phyloP scores from a whole-genome alignment of 1,140 invertebrate species.

The Wiebesia pumilae region DNA sequence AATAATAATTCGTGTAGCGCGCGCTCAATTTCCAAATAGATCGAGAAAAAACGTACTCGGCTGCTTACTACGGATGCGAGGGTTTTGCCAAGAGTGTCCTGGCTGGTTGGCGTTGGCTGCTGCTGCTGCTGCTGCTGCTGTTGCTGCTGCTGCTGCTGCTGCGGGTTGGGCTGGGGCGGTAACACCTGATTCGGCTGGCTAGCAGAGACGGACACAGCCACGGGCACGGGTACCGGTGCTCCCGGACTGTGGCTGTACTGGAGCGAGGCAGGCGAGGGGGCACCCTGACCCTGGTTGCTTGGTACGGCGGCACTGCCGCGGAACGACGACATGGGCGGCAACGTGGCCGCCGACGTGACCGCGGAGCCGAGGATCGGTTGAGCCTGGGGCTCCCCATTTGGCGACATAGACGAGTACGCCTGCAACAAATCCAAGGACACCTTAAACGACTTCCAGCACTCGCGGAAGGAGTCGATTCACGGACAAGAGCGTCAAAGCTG shows the following conservation, averaged over 20 bases:
- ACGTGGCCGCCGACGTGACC: conserved; percentile 80
- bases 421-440: conserved; percentile 64
- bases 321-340: conserved; percentile 96
- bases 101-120: conserved; percentile 74
- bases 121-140: conserved; percentile 59
- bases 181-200: not conserved
- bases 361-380: conserved; percentile 74
- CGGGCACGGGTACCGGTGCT: conserved; percentile 67
- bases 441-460: too few species aligned
- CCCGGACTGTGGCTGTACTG: conserved; percentile 74
- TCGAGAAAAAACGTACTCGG: not conserved
- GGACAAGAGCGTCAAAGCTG: too few species aligned
- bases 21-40: not conserved
- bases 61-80: conserved; percentile 82
- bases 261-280: conserved; percentile 78
- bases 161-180: not conserved
- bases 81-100: conserved; percentile 86
- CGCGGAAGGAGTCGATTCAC: not conserved
- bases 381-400: conserved; percentile 72
- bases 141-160: conserved; percentile 69
- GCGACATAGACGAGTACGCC: conserved; percentile 78
- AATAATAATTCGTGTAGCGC: too few species aligned
- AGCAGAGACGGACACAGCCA: conserved; percentile 46
- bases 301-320: conserved; percentile 78
- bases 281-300: conserved; percentile 62